Base-by-base conservation (phyloP, 2,113 vertebrate genomes). In the Eupsittula cactorum region DNA sequence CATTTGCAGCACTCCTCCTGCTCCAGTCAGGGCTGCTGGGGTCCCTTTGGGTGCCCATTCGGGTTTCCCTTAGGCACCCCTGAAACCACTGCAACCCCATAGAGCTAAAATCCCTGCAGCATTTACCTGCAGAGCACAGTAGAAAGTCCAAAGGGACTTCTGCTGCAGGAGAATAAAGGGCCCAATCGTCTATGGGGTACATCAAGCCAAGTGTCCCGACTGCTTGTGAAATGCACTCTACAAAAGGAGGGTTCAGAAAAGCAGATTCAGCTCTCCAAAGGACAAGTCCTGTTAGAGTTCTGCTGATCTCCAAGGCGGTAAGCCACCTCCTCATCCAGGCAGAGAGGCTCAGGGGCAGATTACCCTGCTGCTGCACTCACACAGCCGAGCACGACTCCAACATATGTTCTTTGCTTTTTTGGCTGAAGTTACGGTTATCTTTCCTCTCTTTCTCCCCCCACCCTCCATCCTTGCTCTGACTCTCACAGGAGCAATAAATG, bases 401-500 rank as follows among this genome's bases (percentile, higher is more conserved):
- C 92, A 92, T 84, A 63, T 90, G 88, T 91, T 95, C 90, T 91
- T 77, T 33, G 93, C 74, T 96, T 95, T 97, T 82, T 95, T 95
- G 85, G 93, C 83, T 94, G 80, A 88, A 93, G 79, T 92, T 94
- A 77, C 3, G 16, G 59, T 49, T 76, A 78, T 94, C 88, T 94
- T 94, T 60, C 93, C 75, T 92, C 50, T 65, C 60, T 70, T 74
- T 89, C 76, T 89, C 81, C 85, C 41, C 35, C 37, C 60, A 15
- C 70, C 28, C 7, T 42, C 65, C 68, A 50, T 68, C 75, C 85
- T 63, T 3, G 1, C 78, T 83, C 29, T 68, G 82, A 84, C 74
- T 97, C 97, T 94, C 95, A 53, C 55, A 83, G 93, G 96, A 98
- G 90, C 82, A 95, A 89, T 97, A 98, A 98, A 98, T 96, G 94